phyloP scores from a whole-genome alignment of 2,113 vertebrate species.

The Sialia sialis region DNA sequence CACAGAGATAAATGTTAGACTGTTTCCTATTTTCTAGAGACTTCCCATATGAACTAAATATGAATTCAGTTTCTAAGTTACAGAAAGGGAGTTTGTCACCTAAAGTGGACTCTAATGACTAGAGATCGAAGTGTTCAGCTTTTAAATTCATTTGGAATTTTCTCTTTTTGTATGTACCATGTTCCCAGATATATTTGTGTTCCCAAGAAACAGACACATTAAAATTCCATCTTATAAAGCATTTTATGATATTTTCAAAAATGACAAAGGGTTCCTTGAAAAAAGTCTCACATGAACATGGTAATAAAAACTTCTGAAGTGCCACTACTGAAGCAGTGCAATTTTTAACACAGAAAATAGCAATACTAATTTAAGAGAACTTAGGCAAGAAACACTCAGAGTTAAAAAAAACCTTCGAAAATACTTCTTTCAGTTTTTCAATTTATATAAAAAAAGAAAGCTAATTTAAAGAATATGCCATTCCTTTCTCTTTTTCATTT shows the following conservation, averaged over 20 bases:
- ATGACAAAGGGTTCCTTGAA: not conserved
- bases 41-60: not conserved
- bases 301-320: not conserved
- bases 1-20: accelerated
- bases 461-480: not conserved
- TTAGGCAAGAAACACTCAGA: not conserved
- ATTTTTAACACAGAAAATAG: not conserved
- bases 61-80: not conserved
- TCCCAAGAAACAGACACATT: not conserved
- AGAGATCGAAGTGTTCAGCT: not conserved
- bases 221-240: not conserved
- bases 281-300: not conserved
- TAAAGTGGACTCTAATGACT: not conserved
- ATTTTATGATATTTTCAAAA: not conserved
- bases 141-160: not conserved
- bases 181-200: not conserved
- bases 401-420: not conserved
- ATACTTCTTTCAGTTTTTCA: not conserved
- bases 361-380: not conserved
- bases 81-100: not conserved
- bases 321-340: not conserved
- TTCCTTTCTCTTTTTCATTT: not conserved
- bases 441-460: not conserved
- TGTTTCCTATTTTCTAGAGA: not conserved
- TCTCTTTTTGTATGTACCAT: not conserved